Evolutionary conservation across 92 coral and sea anemone genomes (phyloP).

Genomic region (Epizoanthus fatuus): DNA sequence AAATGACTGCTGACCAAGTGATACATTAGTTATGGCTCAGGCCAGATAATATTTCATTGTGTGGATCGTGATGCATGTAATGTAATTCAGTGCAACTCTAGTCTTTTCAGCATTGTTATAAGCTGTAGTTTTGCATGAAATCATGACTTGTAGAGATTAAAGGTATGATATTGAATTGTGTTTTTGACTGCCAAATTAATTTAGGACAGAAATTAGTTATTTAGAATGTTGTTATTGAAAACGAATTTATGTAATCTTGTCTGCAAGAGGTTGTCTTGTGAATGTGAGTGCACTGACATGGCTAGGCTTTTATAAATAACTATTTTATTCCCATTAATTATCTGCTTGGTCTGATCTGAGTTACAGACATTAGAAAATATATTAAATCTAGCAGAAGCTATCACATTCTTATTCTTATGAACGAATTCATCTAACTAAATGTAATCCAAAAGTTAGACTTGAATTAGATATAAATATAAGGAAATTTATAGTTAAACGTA

Average conservation of each 20-base stretch:
- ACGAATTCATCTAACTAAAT: too few relatives aligned
- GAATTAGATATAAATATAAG: too few relatives aligned
- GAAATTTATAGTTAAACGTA: too few relatives aligned
- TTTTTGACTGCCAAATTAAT: constrained; percentile 12
- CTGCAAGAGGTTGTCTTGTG: too few relatives aligned
- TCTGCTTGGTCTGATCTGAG: too few relatives aligned
- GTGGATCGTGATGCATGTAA: constrained; percentile 3
- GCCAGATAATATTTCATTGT: background rate
- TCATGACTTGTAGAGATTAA: constrained; percentile 15
- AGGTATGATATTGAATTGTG: constrained; percentile 25
- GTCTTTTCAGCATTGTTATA: background rate
- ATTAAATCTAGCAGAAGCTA: too few relatives aligned
- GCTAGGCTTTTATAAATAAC: too few relatives aligned
- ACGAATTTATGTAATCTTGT: background rate
- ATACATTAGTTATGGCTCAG: constrained; percentile 13
- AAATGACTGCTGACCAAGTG: constrained; percentile 5
- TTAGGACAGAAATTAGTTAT: constrained; percentile 18
- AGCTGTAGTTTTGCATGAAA: background rate
- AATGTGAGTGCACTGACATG: too few relatives aligned
- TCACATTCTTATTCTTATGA: too few relatives aligned
- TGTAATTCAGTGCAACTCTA: constrained; percentile 7
- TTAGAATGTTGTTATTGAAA: constrained; percentile 20
- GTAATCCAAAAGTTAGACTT: too few relatives aligned
- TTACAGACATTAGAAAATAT: too few relatives aligned
- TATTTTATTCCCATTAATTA: too few relatives aligned